phyloP scores from a whole-genome alignment of 1,140 invertebrate species.

The Trichonephila clavata region DNA sequence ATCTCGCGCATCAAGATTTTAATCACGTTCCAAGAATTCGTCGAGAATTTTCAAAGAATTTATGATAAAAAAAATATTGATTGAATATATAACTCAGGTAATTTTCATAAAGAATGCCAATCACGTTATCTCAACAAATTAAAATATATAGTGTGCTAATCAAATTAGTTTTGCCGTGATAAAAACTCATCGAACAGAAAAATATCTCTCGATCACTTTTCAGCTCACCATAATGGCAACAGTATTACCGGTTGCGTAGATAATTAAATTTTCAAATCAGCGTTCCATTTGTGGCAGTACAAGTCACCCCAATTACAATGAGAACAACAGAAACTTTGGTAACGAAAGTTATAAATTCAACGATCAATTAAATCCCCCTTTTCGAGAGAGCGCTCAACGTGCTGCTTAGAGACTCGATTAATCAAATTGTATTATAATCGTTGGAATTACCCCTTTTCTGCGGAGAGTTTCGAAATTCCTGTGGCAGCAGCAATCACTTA shows the following conservation, averaged over 20 bases:
- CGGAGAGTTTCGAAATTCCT: neutral
- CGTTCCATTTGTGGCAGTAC: neutral
- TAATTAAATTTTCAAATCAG: neutral
- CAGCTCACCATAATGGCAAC: too few species aligned
- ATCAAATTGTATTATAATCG: conserved; percentile 26
- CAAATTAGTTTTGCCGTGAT: too few species aligned
- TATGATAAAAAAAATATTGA: too few species aligned
- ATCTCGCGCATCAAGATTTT: too few species aligned
- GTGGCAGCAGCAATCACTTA: neutral
- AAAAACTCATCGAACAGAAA: too few species aligned
- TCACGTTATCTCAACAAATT: too few species aligned
- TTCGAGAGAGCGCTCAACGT: neutral
- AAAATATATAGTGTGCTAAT: too few species aligned
- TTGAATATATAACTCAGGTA: too few species aligned
- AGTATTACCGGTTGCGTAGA: neutral
- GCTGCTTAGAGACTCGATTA: conserved; percentile 9
- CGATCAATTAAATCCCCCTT: conserved; percentile 4
- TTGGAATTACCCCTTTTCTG: neutral
- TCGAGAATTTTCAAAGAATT: too few species aligned
- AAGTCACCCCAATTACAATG: neutral
- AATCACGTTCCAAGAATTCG: too few species aligned
- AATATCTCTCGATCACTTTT: too few species aligned
- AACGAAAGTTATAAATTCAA: neutral
- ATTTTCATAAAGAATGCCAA: too few species aligned
- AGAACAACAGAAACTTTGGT: conserved; percentile 14